Percentiles rank a stretch among this genome's conserved stretches.
These are phyloP conservation scores for Sinosuthora webbiana DNA, from an alignment of 2,113 vertebrate species.

Conservation along the genomic window DNA sequence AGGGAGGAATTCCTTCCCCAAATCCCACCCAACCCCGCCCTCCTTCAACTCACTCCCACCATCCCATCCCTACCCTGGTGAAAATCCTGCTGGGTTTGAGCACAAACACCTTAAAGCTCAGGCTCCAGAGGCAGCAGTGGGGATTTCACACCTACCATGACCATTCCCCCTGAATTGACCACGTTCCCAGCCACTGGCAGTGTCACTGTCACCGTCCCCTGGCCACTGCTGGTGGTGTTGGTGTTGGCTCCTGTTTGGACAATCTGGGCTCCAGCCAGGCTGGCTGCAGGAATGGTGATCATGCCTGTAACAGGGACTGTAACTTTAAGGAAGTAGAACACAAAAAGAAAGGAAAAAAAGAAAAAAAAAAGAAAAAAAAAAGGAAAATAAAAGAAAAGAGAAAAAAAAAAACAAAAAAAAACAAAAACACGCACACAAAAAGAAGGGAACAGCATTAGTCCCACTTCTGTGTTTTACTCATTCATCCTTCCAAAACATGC, in stretches of 20 bases:
- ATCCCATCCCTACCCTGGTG: background rate
- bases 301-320: slow-evolving; percentile 91
- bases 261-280: slow-evolving; percentile 95
- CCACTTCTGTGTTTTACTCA: slow-evolving; percentile 63
- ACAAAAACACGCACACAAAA: slow-evolving; percentile 72
- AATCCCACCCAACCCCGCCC: background rate
- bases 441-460: slow-evolving; percentile 79
- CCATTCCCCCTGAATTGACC: slow-evolving; percentile 98
- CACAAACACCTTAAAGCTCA: background rate
- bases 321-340: slow-evolving; percentile 79
- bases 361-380: background rate
- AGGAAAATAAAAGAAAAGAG: background rate
- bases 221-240: slow-evolving; percentile 93
- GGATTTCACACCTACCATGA: slow-evolving; percentile 87
- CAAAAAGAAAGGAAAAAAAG: background rate
- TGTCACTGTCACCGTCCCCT: slow-evolving; percentile 97
- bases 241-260: slow-evolving; percentile 94
- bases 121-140: background rate
- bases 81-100: background rate
- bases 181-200: slow-evolving; percentile 95
- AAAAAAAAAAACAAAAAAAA: background rate
- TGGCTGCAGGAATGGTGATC: slow-evolving; percentile 98
- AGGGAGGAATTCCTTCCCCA: background rate
- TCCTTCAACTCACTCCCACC: background rate
- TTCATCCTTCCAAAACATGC: slow-evolving; percentile 14